Conservation (phyloP, 1,140 invertebrate species). For the Lysiphlebus fabarum region DNA sequence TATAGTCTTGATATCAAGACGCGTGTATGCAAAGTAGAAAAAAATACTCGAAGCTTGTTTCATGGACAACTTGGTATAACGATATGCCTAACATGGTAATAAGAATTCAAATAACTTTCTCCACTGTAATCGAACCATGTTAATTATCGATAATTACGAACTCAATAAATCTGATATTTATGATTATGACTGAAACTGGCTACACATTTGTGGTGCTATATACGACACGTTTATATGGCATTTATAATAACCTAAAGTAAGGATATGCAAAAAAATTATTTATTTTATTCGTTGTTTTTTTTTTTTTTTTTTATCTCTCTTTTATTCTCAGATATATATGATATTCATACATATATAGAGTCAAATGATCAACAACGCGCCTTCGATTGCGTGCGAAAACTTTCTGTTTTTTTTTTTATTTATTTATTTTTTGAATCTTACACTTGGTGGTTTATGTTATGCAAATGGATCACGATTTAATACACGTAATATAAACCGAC, state of each 20-base stretch:
- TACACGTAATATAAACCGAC: slow-evolving; percentile 8
- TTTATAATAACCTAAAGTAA: no score
- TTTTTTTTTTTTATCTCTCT: no score
- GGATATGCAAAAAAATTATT: no score
- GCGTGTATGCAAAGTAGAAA: slow-evolving; percentile 34
- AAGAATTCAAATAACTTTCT: slow-evolving; percentile 30
- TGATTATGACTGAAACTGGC: slow-evolving; percentile 18
- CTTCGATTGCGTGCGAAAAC: slow-evolving; percentile 7
- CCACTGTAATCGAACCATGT: slow-evolving; percentile 18
- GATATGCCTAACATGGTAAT: slow-evolving; percentile 33
- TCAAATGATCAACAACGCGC: no score
- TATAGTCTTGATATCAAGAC: slow-evolving; percentile 33
- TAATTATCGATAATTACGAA: slow-evolving; percentile 43
- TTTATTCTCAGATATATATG: no score
- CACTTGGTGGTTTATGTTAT: slow-evolving; percentile 30
- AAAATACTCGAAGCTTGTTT: slow-evolving; percentile 26
- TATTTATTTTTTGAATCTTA: not conserved
- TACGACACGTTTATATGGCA: slow-evolving; percentile 17
- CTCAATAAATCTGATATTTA: slow-evolving; percentile 38
- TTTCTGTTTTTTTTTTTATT: not conserved
- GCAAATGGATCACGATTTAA: slow-evolving; percentile 27
- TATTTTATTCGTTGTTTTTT: no score
- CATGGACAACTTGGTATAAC: slow-evolving; percentile 19
- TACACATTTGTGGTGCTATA: slow-evolving; percentile 16
- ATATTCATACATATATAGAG: no score